phyloP scores from a whole-genome alignment of 2,797 vertebrate species.

The Salarias fasciatus region DNA sequence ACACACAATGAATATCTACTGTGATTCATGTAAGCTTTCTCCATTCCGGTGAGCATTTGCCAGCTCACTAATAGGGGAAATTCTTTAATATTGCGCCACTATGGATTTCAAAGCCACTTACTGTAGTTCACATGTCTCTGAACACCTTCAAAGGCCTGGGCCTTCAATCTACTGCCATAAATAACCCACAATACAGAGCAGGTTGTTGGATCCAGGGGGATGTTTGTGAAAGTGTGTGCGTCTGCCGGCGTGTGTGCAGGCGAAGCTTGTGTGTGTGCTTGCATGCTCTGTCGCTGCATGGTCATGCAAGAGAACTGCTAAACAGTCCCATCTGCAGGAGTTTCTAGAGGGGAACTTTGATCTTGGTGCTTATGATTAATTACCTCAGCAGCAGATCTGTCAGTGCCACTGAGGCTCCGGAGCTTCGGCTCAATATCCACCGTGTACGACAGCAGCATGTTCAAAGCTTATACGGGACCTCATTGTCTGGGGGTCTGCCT shows the following conservation, averaged over 20 bases:
- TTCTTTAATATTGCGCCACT: constrained; percentile 77
- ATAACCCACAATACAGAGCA: constrained; percentile 62
- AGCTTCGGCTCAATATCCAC: constrained; percentile 69
- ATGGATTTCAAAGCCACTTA: constrained; percentile 81
- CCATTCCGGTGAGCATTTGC: constrained; percentile 78
- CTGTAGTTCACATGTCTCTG: constrained; percentile 73
- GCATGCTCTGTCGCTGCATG: constrained; percentile 4
- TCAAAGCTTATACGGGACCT: constrained; percentile 58
- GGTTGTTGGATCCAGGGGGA: constrained; percentile 44
- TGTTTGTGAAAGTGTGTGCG: constrained; percentile 24
- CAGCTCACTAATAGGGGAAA: constrained; percentile 78
- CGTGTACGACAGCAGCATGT: constrained; percentile 67
- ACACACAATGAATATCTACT: constrained; percentile 69
- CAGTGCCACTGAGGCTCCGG: constrained; percentile 61
- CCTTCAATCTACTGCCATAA: constrained; percentile 64
- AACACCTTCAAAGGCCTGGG: constrained; percentile 58
- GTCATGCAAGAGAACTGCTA: constrained; percentile 45
- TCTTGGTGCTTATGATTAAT: constrained; percentile 76
- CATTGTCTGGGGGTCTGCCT: constrained; percentile 59
- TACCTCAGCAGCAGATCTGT: constrained; percentile 64
- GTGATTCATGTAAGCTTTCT: constrained; percentile 81
- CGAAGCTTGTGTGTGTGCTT: not conserved
- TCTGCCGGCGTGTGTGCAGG: constrained; percentile 15
- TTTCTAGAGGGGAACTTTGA: constrained; percentile 72
- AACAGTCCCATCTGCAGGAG: constrained; percentile 56